Evolutionary conservation across 2,113 vertebrate genomes (phyloP).

Genomic region (Synodontis membranacea): DNA sequence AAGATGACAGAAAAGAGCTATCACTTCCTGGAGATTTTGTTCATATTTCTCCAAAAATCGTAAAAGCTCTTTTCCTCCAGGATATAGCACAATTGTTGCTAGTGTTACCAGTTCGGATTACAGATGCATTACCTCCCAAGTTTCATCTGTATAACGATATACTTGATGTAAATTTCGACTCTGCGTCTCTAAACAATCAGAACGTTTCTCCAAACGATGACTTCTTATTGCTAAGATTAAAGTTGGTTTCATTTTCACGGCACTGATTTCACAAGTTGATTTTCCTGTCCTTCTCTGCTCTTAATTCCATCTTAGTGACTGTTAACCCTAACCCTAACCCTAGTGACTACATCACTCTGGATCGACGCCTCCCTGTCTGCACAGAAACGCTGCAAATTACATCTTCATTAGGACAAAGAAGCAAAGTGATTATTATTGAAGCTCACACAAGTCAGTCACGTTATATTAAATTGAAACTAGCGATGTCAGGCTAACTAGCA

Average conservation of each 20-base stretch:
- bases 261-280: neutral
- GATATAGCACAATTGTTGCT: neutral
- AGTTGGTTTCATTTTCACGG: neutral
- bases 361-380: neutral
- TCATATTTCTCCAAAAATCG: neutral
- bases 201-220: neutral
- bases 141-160: neutral
- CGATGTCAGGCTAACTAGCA: neutral
- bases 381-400: neutral
- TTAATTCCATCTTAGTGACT: neutral
- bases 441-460: neutral
- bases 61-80: neutral
- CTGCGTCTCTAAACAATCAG: neutral
- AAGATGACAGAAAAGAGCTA: neutral
- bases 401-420: neutral
- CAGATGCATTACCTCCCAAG: neutral
- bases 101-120: neutral
- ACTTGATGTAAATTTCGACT: neutral
- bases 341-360: neutral
- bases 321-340: no score
- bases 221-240: neutral
- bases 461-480: neutral
- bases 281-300: neutral
- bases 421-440: neutral
- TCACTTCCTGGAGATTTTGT: neutral